A percentile compares a stretch with the other conserved stretches of the same genome.
phyloP scores from a whole-genome alignment of 2,888 invertebrate genomes.

The Odontocerum albicorne region DNA sequence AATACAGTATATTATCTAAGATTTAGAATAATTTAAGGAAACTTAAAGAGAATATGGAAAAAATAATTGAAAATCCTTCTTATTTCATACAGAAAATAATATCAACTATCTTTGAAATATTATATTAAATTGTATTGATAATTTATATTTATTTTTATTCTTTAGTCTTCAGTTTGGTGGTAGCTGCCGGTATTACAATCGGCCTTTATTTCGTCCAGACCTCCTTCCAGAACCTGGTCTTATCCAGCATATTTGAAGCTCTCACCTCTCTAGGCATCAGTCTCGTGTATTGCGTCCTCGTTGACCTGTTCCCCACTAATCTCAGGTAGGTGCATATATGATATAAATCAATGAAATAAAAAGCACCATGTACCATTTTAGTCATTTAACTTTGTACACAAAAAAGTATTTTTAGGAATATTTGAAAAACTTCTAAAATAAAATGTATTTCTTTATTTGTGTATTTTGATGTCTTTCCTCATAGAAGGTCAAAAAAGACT shows the following conservation, averaged over 20 bases:
- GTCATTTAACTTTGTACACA: background rate
- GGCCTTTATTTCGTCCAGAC: conserved; percentile 75
- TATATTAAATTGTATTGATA: too few species aligned
- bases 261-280: conserved; percentile 78
- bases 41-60: too few species aligned
- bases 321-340: conserved; percentile 60
- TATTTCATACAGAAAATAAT: too few species aligned
- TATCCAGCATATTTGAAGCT: conserved; percentile 80
- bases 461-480: too few species aligned
- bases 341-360: background rate
- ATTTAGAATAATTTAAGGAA: too few species aligned
- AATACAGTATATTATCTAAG: too few species aligned
- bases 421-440: too few species aligned
- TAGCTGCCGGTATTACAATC: conserved; percentile 72
- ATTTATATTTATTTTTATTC: conserved; percentile 24
- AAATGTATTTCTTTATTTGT: too few species aligned
- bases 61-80: too few species aligned
- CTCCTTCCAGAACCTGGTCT: conserved; percentile 68
- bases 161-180: conserved; percentile 73
- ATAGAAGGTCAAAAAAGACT: too few species aligned
- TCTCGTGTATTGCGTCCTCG: conserved; percentile 78
- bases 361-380: background rate
- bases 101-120: too few species aligned
- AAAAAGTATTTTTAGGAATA: too few species aligned
- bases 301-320: conserved; percentile 81